These are phyloP conservation scores for Rhabditophanes sp. DNA, from an alignment of 2,888 invertebrate genomes.

Conservation along the genomic window DNA sequence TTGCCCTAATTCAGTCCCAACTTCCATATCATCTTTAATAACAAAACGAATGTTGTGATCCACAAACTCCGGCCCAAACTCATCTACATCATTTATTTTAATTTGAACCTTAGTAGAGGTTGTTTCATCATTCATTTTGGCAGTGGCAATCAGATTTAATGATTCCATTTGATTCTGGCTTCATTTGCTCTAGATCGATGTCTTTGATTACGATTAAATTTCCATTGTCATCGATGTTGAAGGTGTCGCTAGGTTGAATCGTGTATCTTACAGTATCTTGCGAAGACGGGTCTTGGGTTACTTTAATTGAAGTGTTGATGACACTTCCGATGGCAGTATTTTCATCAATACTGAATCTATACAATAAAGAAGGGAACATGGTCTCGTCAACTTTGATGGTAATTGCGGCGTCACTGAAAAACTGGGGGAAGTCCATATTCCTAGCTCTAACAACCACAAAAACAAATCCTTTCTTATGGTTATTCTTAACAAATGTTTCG, in stretches of 20 bases:
- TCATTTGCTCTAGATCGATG: constrained; percentile 13
- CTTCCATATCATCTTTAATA: constrained; percentile 6
- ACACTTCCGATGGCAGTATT: constrained; percentile 18
- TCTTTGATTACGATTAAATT: constrained; percentile 15
- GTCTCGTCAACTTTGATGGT: constrained; percentile 4
- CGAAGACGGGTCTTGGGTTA: constrained; percentile 11
- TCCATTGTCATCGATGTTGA: constrained; percentile 24
- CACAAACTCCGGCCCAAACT: constrained; percentile 26
- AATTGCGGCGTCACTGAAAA: constrained; percentile 38
- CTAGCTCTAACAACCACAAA: constrained; percentile 36
- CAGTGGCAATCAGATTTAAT: constrained; percentile 14
- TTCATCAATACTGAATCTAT: constrained; percentile 27
- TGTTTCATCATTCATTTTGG: constrained; percentile 9
- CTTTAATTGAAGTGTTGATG: constrained; percentile 14
- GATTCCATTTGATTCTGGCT: constrained; percentile 11
- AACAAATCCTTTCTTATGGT: constrained; percentile 6
- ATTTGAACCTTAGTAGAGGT: constrained; percentile 19
- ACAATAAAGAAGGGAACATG: constrained; percentile 25
- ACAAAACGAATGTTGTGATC: constrained; percentile 13
- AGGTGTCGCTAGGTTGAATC: constrained; percentile 11
- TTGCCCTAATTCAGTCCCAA: constrained; percentile 19
- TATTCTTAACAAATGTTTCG: constrained; percentile 16
- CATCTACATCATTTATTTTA: constrained; percentile 33
- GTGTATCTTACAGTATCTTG: constrained; percentile 11
- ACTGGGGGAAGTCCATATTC: constrained; percentile 20